Evolutionary conservation across 2,888 invertebrate genomes (phyloP), one percentile per base, ranked within the genome.

Genomic region (Polymixis lichenea): DNA sequence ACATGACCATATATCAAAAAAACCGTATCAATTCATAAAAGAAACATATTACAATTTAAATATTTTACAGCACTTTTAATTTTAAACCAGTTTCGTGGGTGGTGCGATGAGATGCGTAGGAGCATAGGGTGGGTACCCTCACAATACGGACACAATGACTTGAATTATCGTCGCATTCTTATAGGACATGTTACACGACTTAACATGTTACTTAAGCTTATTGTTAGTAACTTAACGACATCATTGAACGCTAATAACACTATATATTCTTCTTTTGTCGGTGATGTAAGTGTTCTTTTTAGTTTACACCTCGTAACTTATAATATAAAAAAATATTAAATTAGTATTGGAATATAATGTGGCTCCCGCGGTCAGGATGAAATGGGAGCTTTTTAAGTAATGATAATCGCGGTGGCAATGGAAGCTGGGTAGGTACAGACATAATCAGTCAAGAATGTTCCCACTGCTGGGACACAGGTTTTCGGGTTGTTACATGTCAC

Each of bases 141-240:
- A 85, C 87, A 84, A 85, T 85, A 71, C 73, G 17, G 60, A 74
- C 75, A 90, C 89, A 89, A 90, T 89, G 83, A 88, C 81, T 82
- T 77, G 80, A 88, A 88, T 87, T 88, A 90, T 86, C 83, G 38
- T 55, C 77, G 61, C 78, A 85, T 88, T 93, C 91, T 91, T 91
- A 90, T 90, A 89, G 87, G 88, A 89, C 88, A 87, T 86, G 83
- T 86, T 89, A 86, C 89, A 89, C 80, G 89, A 85, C 79, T 79
- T 92, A 89, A 91, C 90, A 88, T 88, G 90, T 89, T 90, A 90
- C 89, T 91, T 89, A 88, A 82, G 77, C 83, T 75, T 82, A 88
- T 90, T 90, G 90, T 89, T 83, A 87, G 86, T 80, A 84, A 86
- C 86, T 90, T 88, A 88, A 86, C 87, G 84, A 90, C 86, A 86